Base-by-base conservation (phyloP, 2,113 vertebrate species). In the Passer domesticus region DNA sequence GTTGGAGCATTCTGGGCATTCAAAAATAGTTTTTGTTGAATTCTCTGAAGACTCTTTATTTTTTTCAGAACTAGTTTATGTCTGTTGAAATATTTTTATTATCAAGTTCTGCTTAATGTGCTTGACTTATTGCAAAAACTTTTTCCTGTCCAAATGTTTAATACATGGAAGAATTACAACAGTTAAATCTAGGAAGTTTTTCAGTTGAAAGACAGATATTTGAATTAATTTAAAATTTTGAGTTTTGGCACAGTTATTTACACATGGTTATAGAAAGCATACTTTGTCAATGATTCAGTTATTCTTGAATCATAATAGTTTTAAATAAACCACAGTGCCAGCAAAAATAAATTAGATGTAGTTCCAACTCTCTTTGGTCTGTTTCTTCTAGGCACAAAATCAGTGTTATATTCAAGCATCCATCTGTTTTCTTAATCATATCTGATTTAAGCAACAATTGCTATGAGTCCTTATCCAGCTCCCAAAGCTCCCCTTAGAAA, bases 201-300 rank as follows among this genome's bases (percentile, higher is more conserved):
- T 96, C 90, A 96, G 30, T 80, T 80, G 80, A 96, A 96, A 97
- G 56, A 30, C 72, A 94, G 79, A 91, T 81, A 91, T 95, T 89
- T 94, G 88, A 95, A 87, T 97, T 95, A 64, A 80, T 88, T 93
- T 77, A n/a, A 97, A 95, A 96, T 84, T 89, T 92, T 91, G 25
- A 74, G 59, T 53, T 97, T 95, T 96, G 87, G 94, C 87, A 96
- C 35, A 58, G 92, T 72, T 92, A 93, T 94, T 97, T 95, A 92
- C 31, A 75, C 50, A 66, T 58, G 81, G 43, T 78, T 95, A 55
- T 94, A 80, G 89, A 87, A 96, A 80, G 75, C 87, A 94, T 96
- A 74, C 73, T 97, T 96, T 60, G 76, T 83, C 88, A 93, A 58
- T 97, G 94, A 96, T 94, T 96, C 94, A 92, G 89, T 97, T 95